Percentiles rank a stretch among this genome's conserved stretches.
Evolutionary conservation across 1,140 invertebrate genomes (phyloP).

Genomic region (Dendroctonus valens): DNA sequence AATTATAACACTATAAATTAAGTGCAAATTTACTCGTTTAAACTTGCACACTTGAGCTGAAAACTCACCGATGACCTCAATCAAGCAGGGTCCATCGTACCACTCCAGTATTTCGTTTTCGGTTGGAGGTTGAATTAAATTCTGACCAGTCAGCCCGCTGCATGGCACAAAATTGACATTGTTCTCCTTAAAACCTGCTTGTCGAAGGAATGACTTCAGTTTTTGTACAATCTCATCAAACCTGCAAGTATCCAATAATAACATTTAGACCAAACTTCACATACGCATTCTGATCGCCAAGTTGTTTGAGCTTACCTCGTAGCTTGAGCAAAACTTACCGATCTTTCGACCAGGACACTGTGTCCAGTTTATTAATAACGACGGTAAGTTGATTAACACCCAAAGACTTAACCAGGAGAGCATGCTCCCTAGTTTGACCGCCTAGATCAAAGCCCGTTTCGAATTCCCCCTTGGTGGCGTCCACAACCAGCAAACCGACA

Average conservation of each 20-base stretch:
- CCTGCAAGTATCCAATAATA: constrained; percentile 9
- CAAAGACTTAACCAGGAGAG: constrained; percentile 86
- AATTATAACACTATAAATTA: constrained; percentile 17
- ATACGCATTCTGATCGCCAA: no score
- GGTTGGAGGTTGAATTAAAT: constrained; percentile 72
- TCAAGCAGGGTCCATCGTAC: constrained; percentile 81
- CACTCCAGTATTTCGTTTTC: constrained; percentile 70
- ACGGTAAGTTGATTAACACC: constrained; percentile 86
- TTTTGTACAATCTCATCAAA: constrained; percentile 87
- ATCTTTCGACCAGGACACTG: constrained; percentile 73
- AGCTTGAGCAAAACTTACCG: constrained; percentile 47
- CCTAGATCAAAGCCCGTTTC: constrained; percentile 98
- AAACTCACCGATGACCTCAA: constrained; percentile 75
- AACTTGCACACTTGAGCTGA: not conserved
- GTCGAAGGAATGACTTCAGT: constrained; percentile 85
- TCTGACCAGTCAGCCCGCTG: constrained; percentile 92
- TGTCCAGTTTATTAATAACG: constrained; percentile 85
- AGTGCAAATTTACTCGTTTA: not conserved
- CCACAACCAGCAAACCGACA: constrained; percentile 93
- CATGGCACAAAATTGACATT: constrained; percentile 93
- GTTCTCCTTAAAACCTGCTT: constrained; percentile 89
- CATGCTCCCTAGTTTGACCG: constrained; percentile 97
- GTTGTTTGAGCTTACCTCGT: no score
- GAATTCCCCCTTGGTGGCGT: constrained; percentile 95
- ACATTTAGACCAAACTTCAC: not conserved